Conservation (phyloP, 2,888 invertebrate species). For the Polyommatus iphigenia region DNA sequence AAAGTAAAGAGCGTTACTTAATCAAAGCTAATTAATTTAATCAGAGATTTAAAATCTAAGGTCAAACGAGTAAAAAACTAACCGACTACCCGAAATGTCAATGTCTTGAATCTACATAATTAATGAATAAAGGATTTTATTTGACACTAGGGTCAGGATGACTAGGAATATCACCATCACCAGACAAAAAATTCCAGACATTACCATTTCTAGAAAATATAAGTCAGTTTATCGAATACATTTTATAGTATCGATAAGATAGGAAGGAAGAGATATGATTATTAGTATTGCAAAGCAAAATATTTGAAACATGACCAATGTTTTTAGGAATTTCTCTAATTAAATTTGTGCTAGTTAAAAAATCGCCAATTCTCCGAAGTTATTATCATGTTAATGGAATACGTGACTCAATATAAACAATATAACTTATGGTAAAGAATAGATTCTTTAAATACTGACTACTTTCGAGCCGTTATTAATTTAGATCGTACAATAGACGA, state of each 20-base stretch:
- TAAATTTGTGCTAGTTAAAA: background rate
- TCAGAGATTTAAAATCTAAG: constrained; percentile 13
- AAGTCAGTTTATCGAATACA: background rate
- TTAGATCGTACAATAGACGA: constrained; percentile 41
- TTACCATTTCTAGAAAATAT: background rate
- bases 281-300: background rate
- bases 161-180: background rate
- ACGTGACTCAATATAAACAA: constrained; percentile 22
- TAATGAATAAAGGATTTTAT: constrained; percentile 4
- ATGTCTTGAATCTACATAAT: background rate
- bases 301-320: background rate
- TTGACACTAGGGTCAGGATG: constrained; percentile 1
- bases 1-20: background rate
- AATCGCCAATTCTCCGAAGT: background rate
- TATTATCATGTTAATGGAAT: background rate
- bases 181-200: background rate
- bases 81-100: background rate
- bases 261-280: background rate
- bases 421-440: constrained; percentile 15
- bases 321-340: background rate
- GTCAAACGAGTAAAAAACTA: constrained; percentile 10
- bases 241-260: background rate
- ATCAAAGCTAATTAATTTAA: background rate
- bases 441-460: constrained; percentile 18
- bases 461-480: constrained; percentile 41